These are phyloP conservation scores for Ceriagrion tenellum DNA, from an alignment of 2,888 invertebrate species.

Conservation along the genomic window DNA sequence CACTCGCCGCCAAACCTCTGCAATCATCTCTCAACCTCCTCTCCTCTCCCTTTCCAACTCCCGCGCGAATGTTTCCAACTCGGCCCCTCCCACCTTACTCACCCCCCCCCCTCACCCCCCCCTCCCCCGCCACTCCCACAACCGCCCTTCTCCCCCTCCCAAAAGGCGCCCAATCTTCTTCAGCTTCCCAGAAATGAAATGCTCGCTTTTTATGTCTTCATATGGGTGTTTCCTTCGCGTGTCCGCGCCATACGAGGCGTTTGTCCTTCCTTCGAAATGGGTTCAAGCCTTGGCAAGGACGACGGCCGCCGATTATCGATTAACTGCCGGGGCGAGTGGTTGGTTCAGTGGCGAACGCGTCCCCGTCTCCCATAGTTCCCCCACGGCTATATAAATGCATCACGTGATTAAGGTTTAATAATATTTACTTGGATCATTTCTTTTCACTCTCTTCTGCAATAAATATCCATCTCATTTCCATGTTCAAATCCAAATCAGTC, in stretches of 20 bases:
- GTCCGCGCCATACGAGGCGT: constrained; percentile 20
- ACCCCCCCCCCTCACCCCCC: not conserved
- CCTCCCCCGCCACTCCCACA: not conserved
- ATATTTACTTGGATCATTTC: too few species aligned
- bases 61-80: not conserved
- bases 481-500: too few species aligned
- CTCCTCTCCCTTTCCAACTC: constrained; percentile 17
- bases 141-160: not conserved
- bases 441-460: too few species aligned
- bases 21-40: not conserved
- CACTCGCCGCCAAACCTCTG: too few species aligned
- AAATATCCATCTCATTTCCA: too few species aligned
- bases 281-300: constrained; percentile 30
- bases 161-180: constrained; percentile 52
- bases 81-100: not conserved
- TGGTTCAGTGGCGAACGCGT: too few species aligned
- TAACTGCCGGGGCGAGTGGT: not conserved
- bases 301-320: not conserved
- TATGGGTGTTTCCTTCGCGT: constrained; percentile 51
- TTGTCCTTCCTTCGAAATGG: not conserved
- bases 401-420: too few species aligned
- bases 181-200: constrained; percentile 54
- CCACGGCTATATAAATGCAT: too few species aligned
- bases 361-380: too few species aligned
- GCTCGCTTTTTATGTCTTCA: constrained; percentile 65